Percentiles rank a stretch among this genome's conserved stretches.
Evolutionary conservation across 1,140 invertebrate species (phyloP).

Genomic region (Panagrolaimus sp.): DNA sequence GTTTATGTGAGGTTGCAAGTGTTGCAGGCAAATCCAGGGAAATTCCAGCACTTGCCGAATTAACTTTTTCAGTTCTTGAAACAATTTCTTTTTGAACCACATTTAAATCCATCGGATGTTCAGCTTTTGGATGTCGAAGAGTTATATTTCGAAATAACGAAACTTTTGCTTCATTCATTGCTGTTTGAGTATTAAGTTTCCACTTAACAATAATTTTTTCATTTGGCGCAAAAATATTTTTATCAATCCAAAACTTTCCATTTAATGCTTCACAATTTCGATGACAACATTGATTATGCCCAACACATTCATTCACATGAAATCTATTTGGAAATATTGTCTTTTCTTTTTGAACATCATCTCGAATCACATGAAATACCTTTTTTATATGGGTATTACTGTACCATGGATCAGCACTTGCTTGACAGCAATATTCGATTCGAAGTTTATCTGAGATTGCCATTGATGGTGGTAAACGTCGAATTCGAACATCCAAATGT

Average conservation of each 20-base stretch:
- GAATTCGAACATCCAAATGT: constrained; percentile 31
- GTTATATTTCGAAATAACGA: constrained; percentile 1
- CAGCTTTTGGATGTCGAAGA: not conserved
- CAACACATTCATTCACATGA: constrained; percentile 34
- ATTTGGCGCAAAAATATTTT: constrained; percentile 19
- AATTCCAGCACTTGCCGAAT: not conserved
- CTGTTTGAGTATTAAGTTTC: constrained; percentile 21
- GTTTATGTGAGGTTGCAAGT: constrained; percentile 19
- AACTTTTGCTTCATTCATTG: constrained; percentile 26
- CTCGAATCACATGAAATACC: constrained; percentile 25
- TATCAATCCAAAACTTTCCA: constrained; percentile 29
- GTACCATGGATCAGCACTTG: constrained; percentile 29
- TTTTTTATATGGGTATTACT: constrained; percentile 33
- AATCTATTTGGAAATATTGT: not conserved
- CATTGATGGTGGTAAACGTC: constrained; percentile 31
- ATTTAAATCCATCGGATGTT: constrained; percentile 3
- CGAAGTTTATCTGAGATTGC: constrained; percentile 23
- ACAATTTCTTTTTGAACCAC: not conserved
- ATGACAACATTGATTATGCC: constrained; percentile 26
- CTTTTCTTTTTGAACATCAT: constrained; percentile 16
- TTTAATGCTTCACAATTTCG: constrained; percentile 31
- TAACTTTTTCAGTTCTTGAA: not conserved
- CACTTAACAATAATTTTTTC: constrained; percentile 29
- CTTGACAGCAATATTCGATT: constrained; percentile 29
- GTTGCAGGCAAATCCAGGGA: not conserved